A percentile compares a stretch with the other conserved stretches of the same genome.
Conservation (phyloP, 1,140 invertebrate genomes). For the Lordiphosa stackelbergi region DNA sequence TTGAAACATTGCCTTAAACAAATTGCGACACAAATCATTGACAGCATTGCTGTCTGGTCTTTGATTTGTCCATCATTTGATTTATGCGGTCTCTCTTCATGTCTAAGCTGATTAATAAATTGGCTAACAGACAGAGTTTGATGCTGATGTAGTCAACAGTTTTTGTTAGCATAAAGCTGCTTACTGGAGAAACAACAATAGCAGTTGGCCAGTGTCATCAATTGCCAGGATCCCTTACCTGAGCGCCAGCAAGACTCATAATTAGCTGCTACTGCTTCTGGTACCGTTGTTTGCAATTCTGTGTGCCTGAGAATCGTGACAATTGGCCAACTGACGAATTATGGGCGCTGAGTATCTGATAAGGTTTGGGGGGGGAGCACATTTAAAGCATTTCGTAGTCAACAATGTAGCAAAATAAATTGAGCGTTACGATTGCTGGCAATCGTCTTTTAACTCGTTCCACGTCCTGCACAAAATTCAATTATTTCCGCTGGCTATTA, state of each 20-base stretch:
- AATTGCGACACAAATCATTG: slow-evolving; percentile 23
- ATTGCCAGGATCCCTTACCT: slow-evolving; percentile 26
- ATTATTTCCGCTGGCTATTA: slow-evolving; percentile 60
- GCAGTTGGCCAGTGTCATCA: slow-evolving; percentile 24
- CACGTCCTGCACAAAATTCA: slow-evolving; percentile 50
- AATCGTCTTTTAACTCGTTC: slow-evolving; percentile 61
- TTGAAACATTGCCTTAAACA: slow-evolving; percentile 13
- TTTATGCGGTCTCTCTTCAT: slow-evolving; percentile 37
- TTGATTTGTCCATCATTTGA: slow-evolving; percentile 43
- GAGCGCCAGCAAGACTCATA: slow-evolving; percentile 28
- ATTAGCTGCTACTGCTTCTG: slow-evolving; percentile 45
- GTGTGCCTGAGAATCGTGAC: slow-evolving; percentile 20
- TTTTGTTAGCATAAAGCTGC: slow-evolving; percentile 10
- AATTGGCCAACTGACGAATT: slow-evolving; percentile 44
- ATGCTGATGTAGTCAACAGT: slow-evolving; percentile 29
- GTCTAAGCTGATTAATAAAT: slow-evolving; percentile 50
- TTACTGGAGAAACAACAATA: slow-evolving; percentile 8
- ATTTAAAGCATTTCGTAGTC: slow-evolving; percentile 17
- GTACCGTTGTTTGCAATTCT: neutral
- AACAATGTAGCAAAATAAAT: slow-evolving; percentile 63
- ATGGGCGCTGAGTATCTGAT: slow-evolving; percentile 30
- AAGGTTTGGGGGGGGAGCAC: slow-evolving; percentile 4
- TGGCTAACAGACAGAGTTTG: slow-evolving; percentile 12
- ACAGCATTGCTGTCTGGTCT: slow-evolving; percentile 3
- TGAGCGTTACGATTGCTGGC: slow-evolving; percentile 51